These are phyloP conservation scores for Arizona elegans DNA, from an alignment of 2,113 vertebrate genomes.

Conservation along the genomic window DNA sequence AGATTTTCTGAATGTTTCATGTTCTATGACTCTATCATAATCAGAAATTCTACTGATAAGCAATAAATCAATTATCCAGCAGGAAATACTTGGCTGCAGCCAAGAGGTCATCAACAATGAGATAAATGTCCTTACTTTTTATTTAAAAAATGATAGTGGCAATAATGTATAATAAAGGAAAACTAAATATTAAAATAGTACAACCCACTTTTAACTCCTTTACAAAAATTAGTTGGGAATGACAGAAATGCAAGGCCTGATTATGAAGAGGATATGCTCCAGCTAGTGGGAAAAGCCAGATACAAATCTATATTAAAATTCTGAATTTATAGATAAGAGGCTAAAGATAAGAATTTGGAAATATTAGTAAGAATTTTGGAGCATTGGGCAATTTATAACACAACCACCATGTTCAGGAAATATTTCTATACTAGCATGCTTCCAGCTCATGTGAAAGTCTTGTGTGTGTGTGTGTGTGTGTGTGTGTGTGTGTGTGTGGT, in stretches of 20 bases:
- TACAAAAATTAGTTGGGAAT: background rate
- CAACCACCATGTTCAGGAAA: background rate
- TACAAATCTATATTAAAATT: background rate
- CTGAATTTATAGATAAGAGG: background rate
- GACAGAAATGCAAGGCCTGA: background rate
- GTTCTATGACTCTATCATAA: background rate
- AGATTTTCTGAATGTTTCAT: background rate
- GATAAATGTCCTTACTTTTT: background rate
- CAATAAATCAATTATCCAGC: background rate
- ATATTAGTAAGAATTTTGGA: background rate
- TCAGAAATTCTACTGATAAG: background rate
- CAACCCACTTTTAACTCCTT: background rate
- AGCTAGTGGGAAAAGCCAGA: background rate
- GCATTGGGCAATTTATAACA: background rate
- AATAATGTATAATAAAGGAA: background rate
- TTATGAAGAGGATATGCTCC: background rate
- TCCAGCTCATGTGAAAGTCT: background rate
- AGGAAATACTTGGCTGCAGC: background rate
- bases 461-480: background rate
- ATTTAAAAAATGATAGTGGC: background rate
- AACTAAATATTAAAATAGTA: background rate
- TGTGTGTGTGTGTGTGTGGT: background rate
- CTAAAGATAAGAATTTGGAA: background rate
- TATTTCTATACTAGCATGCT: background rate
- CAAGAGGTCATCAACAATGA: background rate